A percentile compares a stretch with the other conserved stretches of the same genome.
Conservation (phyloP, 2,888 invertebrate species). For the Caradrina clavipalpis region DNA sequence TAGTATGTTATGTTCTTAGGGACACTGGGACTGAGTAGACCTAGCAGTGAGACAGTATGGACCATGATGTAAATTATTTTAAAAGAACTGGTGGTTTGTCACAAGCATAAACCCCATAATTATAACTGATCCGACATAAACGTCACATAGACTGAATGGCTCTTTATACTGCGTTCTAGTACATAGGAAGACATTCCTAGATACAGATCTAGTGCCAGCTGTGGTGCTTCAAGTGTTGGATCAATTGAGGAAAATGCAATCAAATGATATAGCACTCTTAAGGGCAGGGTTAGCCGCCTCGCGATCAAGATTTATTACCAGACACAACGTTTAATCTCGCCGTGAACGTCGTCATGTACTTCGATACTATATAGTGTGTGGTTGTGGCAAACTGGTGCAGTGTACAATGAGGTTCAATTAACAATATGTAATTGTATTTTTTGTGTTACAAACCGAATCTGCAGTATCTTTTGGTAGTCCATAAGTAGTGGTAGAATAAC, state of each 20-base stretch:
- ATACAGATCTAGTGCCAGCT: conserved; percentile 37
- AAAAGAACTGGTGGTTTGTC: too few relatives aligned
- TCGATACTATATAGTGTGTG: neutral
- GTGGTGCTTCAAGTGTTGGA: conserved; percentile 42
- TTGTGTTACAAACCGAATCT: too few relatives aligned
- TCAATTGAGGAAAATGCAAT: conserved; percentile 59
- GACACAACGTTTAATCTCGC: conserved; percentile 46
- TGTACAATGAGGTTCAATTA: neutral
- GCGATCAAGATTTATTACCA: conserved; percentile 52
- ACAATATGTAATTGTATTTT: neutral
- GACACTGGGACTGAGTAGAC: too few relatives aligned
- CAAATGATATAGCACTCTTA: conserved; percentile 46
- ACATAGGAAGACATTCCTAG: conserved; percentile 41
- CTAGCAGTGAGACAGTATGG: too few relatives aligned
- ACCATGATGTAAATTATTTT: too few relatives aligned
- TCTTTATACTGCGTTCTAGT: neutral
- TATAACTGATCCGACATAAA: neutral
- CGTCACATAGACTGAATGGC: neutral
- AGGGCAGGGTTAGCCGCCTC: conserved; percentile 53
- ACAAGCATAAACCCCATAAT: too few relatives aligned
- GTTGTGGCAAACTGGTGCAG: neutral
- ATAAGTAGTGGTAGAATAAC: too few relatives aligned
- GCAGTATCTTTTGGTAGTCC: too few relatives aligned
- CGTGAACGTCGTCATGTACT: conserved; percentile 26
- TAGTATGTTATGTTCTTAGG: too few relatives aligned